phyloP scores from a whole-genome alignment of 2,113 vertebrate species.

The Herpetotheres cachinnans region DNA sequence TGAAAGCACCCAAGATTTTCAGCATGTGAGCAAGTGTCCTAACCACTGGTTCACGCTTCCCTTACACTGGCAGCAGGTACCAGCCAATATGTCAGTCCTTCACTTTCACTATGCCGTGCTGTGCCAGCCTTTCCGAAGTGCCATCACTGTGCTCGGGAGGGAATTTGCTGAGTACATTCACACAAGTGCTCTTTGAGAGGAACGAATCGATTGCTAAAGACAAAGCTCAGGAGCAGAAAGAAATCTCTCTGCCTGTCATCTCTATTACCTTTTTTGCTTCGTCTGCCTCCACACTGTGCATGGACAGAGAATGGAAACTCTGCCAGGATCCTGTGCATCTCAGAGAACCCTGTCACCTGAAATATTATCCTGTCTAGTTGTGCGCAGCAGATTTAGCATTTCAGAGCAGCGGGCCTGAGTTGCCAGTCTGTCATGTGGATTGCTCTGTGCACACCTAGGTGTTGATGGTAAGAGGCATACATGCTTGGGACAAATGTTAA shows the following conservation, averaged over 20 bases:
- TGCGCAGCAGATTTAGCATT: neutral
- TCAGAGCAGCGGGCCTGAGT: neutral
- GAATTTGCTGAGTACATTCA: neutral
- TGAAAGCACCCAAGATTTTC: neutral
- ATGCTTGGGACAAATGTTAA: neutral
- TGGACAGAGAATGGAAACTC: neutral
- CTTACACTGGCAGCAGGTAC: neutral
- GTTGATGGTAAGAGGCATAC: neutral
- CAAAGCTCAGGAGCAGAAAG: constrained; percentile 15
- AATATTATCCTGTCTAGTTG: neutral
- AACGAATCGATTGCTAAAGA: constrained; percentile 13
- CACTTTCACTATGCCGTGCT: rapidly evolving
- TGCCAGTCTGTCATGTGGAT: neutral
- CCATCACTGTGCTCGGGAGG: neutral
- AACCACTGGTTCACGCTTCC: neutral
- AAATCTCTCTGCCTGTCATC: constrained; percentile 11
- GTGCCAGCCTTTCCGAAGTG: neutral
- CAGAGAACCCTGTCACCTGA: neutral
- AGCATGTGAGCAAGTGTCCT: neutral
- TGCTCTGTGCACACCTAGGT: neutral
- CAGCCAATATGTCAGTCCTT: neutral
- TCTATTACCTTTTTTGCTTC: neutral
- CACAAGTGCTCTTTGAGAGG: neutral
- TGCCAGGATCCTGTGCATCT: neutral
- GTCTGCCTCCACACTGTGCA: neutral